Evolutionary conservation across 2,797 vertebrate species (phyloP), one percentile per base, ranked within the genome.

Genomic region (Gadopsis bispinosus): DNA sequence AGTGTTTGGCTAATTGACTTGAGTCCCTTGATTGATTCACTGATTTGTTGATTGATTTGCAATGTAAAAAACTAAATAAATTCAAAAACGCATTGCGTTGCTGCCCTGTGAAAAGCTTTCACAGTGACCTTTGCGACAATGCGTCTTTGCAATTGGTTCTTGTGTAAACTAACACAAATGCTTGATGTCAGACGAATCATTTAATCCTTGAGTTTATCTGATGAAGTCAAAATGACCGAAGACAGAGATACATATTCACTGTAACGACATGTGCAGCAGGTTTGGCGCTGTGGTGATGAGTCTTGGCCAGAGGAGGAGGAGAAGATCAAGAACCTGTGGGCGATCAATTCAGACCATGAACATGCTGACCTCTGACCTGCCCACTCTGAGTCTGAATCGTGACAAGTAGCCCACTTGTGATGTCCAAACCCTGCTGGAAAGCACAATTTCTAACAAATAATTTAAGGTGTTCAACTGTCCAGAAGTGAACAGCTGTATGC

Each of bases 291-390:
- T 13, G 11, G 29, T 47, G 70, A 92, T 83, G 94, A 91, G 84
- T 89, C 73, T n/a, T 67, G 77, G 79, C 67, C 75, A 77, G 73
- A 84, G 37, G 37, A 37, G 37, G 3, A 37, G 77, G 51, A 35
- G 61, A 61, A 77, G 90, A 94, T 95, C 89, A 95, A 94, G 91
- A 94, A 95, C 92, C 91, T 54, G 93, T 95, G 93, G 93, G 95
- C 93, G 94, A 96, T 95, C 96, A 94, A 94, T 96, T 94, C 89
- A 96, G 95, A 94, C 92, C 95, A 89, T 95, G 95, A 95, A 96
- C 94, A 94, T 88, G 92, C 85, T 98, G 96, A 97, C 96, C 96
- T 84, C 51, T 91, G 86, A 91, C 88, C 88, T 77, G 48, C 75
- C 50, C 66, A 70, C 80, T n/a, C 43, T 47, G 77, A 45, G 2